Conservation (phyloP, 2,888 invertebrate genomes). For the Glyphotaelius pellucidus region DNA sequence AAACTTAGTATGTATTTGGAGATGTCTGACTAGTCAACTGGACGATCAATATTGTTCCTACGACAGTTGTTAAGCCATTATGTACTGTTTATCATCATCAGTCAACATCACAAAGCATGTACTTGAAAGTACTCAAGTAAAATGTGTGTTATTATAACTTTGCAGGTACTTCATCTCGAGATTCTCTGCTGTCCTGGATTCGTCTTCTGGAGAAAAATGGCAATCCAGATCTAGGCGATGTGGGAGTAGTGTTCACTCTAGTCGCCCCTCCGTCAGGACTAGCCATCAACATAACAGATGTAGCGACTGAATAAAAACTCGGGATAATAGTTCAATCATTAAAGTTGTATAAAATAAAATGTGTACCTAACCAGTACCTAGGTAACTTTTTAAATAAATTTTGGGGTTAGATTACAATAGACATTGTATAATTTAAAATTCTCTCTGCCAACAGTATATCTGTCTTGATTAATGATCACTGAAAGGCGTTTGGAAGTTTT, state of each 20-base stretch:
- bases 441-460: background rate
- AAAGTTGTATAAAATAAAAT: background rate
- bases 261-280: constrained; percentile 79
- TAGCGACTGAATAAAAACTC: constrained; percentile 52
- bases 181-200: constrained; percentile 95
- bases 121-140: too few relatives aligned
- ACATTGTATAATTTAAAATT: background rate
- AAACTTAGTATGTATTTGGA: too few relatives aligned
- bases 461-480: background rate
- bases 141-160: background rate
- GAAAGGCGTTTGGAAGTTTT: background rate
- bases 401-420: background rate
- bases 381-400: background rate
- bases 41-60: too few relatives aligned
- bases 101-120: too few relatives aligned
- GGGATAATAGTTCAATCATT: background rate
- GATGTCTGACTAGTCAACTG: too few relatives aligned
- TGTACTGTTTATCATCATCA: too few relatives aligned
- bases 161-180: constrained; percentile 90
- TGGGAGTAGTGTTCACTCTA: constrained; percentile 92
- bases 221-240: constrained; percentile 84
- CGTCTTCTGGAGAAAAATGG: constrained; percentile 85
- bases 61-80: too few relatives aligned
- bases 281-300: constrained; percentile 71
- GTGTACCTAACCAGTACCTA: background rate